phyloP scores from a whole-genome alignment of 1,140 invertebrate genomes.

The Eriocheir sinensis region DNA sequence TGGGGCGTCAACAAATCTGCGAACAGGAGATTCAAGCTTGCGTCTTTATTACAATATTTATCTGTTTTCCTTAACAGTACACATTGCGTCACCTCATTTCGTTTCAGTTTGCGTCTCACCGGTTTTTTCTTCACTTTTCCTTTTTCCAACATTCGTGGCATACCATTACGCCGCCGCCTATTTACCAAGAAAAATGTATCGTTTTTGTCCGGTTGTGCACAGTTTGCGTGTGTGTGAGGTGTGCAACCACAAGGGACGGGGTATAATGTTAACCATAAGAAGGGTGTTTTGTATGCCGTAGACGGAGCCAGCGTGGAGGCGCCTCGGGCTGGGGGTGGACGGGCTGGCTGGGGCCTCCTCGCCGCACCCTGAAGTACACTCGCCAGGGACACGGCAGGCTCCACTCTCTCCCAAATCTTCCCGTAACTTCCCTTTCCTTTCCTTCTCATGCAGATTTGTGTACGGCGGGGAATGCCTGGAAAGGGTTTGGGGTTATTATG shows the following conservation, averaged over 20 bases:
- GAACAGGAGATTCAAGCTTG: too few species aligned
- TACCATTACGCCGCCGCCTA: background rate
- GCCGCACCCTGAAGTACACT: background rate
- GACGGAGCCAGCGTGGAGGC: background rate
- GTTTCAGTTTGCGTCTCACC: too few species aligned
- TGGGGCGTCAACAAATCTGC: background rate
- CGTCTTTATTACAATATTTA: too few species aligned
- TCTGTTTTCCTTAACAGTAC: too few species aligned
- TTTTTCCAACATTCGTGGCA: background rate
- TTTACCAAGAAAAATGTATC: background rate
- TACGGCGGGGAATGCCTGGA: too few species aligned
- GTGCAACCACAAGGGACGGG: background rate
- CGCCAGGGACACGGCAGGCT: background rate
- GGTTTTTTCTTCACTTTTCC: too few species aligned
- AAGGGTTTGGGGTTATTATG: too few species aligned
- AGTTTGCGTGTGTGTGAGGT: background rate
- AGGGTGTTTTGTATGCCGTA: background rate
- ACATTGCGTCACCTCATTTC: too few species aligned
- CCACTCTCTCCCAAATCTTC: background rate
- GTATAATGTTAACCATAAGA: background rate
- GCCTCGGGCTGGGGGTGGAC: background rate
- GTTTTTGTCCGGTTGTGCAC: background rate
- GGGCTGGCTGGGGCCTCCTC: background rate
- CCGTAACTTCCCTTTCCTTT: too few species aligned
- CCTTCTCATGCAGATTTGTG: background rate